phyloP scores from a whole-genome alignment of 2,797 vertebrate species.

The Hylomyscus alleni region DNA sequence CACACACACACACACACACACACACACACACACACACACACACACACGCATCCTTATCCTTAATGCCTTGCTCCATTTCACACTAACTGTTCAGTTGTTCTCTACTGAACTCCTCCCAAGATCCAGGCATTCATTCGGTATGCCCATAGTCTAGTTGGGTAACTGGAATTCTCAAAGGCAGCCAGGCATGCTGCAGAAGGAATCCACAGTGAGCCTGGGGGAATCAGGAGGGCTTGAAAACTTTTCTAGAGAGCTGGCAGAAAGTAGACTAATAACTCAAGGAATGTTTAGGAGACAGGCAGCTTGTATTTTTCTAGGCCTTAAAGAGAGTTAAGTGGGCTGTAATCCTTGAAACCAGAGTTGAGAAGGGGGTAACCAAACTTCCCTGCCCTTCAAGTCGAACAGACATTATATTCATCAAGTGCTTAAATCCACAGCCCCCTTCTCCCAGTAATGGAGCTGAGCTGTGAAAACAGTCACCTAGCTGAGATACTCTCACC shows the following conservation, averaged over 20 bases:
- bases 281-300: conserved; percentile 72
- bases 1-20: background rate
- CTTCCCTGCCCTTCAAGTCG: conserved; percentile 59
- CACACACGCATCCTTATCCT: background rate
- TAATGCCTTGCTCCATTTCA: background rate
- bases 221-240: conserved; percentile 15
- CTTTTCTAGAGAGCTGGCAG: conserved; percentile 48
- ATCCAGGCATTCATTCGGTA: background rate
- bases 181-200: background rate
- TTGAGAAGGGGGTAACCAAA: conserved; percentile 57
- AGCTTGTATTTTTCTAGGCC: conserved; percentile 73
- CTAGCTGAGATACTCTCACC: conserved; percentile 14
- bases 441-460: background rate
- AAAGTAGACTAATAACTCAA: conserved; percentile 67
- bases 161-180: background rate
- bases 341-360: conserved; percentile 78
- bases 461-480: conserved; percentile 54
- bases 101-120: background rate
- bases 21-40: background rate
- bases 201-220: conserved; percentile 4
- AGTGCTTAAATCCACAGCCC: conserved; percentile 22
- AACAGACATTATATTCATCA: conserved; percentile 74
- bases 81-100: background rate
- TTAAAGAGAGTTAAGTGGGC: conserved; percentile 78
- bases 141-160: background rate